phyloP scores from a whole-genome alignment of 2,888 invertebrate genomes.

The Synanthedon andrenaeformis region DNA sequence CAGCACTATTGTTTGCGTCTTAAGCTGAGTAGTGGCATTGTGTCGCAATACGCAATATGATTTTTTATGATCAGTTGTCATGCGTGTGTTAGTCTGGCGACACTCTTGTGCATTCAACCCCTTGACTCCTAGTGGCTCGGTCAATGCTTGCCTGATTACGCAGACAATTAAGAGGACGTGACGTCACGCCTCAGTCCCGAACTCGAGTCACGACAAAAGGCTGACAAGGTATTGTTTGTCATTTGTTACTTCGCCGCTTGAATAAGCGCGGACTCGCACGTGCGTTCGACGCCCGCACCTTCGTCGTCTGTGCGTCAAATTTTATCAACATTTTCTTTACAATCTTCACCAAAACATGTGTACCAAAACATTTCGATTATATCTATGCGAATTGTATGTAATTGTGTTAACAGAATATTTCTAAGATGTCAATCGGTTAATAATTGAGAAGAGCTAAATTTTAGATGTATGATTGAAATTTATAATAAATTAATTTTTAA shows the following conservation, averaged over 20 bases:
- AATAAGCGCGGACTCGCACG: background rate
- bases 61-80: too few species aligned
- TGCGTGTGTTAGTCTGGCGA: too few species aligned
- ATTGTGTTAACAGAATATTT: too few species aligned
- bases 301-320: background rate
- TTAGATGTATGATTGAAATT: too few species aligned
- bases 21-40: too few species aligned
- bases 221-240: conserved; percentile 62
- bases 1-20: too few species aligned
- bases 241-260: conserved; percentile 20
- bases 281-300: background rate
- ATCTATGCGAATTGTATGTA: too few species aligned
- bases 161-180: conserved; percentile 55
- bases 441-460: too few species aligned
- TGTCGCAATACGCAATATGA: too few species aligned
- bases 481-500: too few species aligned
- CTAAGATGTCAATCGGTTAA: too few species aligned
- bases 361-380: too few species aligned
- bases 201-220: conserved; percentile 50
- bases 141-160: conserved; percentile 51
- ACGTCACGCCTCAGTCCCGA: conserved; percentile 32
- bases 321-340: background rate
- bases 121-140: conserved; percentile 17
- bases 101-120: conserved; percentile 2
- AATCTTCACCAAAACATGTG: background rate